Percentiles rank a stretch among this genome's conserved stretches.
Evolutionary conservation across 2,888 invertebrate species (phyloP).

Genomic region (Zygaena filipendulae): DNA sequence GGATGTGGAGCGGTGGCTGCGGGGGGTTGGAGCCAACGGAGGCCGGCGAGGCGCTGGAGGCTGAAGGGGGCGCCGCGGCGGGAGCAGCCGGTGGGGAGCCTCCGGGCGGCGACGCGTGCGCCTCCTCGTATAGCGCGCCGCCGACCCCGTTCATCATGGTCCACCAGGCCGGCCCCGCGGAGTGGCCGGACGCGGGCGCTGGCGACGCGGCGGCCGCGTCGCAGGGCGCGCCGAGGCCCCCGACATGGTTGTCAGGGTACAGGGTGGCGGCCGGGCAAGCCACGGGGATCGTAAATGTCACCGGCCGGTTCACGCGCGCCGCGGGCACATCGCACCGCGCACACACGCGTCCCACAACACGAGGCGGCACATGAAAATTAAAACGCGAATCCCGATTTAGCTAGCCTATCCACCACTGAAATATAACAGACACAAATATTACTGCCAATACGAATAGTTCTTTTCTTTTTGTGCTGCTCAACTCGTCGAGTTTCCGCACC

Average conservation of each 20-base stretch:
- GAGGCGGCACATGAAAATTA: conserved; percentile 64
- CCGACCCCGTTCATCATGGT: conserved; percentile 84
- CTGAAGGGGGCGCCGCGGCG: conserved; percentile 72
- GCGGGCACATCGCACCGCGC: conserved; percentile 65
- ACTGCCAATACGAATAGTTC: too few relatives aligned
- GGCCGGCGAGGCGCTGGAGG: conserved; percentile 67
- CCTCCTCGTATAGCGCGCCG: conserved; percentile 82
- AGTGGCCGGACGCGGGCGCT: conserved; percentile 85
- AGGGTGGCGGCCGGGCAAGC: conserved; percentile 85
- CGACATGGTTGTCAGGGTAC: conserved; percentile 81
- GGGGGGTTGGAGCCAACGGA: conserved; percentile 75
- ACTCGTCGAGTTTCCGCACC: too few relatives aligned
- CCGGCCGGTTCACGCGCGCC: conserved; percentile 61
- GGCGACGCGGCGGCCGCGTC: conserved; percentile 75
- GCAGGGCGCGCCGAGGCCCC: conserved; percentile 74
- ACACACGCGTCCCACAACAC: conserved; percentile 57
- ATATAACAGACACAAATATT: too few relatives aligned
- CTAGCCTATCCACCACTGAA: conserved; percentile 46
- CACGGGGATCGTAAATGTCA: conserved; percentile 72
- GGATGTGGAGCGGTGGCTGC: conserved; percentile 88
- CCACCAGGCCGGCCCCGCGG: conserved; percentile 88
- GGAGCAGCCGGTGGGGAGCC: conserved; percentile 75
- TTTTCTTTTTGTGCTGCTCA: too few relatives aligned
- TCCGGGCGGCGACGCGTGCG: conserved; percentile 69
- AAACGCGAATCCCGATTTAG: conserved; percentile 65